Conservation (phyloP, 2,113 vertebrate species). For the Tupaia chinensis region DNA sequence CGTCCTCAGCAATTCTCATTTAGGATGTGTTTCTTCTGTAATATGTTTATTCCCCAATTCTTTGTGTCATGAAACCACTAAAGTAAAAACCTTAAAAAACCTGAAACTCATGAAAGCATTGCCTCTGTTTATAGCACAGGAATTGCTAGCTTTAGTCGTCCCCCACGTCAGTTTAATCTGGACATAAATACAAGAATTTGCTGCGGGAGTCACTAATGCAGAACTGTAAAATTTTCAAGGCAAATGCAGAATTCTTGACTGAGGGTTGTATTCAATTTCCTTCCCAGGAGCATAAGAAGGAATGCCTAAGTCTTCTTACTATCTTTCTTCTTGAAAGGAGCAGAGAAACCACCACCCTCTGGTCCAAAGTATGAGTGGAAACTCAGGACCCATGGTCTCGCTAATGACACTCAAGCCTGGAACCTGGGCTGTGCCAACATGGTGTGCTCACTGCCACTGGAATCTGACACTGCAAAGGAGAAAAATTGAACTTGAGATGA, state of each 20-base stretch:
- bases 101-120: fast-evolving
- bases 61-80: background rate
- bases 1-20: fast-evolving
- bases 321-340: slow-evolving; percentile 56
- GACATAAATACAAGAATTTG: background rate
- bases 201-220: background rate
- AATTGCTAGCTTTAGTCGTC: background rate
- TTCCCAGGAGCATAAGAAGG: background rate
- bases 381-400: background rate
- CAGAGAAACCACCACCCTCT: slow-evolving; percentile 62
- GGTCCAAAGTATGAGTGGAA: background rate
- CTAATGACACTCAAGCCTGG: background rate
- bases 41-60: background rate
- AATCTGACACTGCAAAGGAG: no score
- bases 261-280: slow-evolving; percentile 11
- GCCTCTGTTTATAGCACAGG: fast-evolving
- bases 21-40: background rate
- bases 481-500: fast-evolving
- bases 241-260: background rate
- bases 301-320: slow-evolving; percentile 43
- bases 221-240: background rate
- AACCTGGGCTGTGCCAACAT: fast-evolving
- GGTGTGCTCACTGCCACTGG: background rate
- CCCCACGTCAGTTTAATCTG: background rate
- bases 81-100: background rate